Percentiles rank a stretch among this genome's conserved stretches.
These are phyloP conservation scores for Esperia sulphurella DNA, from an alignment of 2,888 invertebrate genomes.

Conservation along the genomic window DNA sequence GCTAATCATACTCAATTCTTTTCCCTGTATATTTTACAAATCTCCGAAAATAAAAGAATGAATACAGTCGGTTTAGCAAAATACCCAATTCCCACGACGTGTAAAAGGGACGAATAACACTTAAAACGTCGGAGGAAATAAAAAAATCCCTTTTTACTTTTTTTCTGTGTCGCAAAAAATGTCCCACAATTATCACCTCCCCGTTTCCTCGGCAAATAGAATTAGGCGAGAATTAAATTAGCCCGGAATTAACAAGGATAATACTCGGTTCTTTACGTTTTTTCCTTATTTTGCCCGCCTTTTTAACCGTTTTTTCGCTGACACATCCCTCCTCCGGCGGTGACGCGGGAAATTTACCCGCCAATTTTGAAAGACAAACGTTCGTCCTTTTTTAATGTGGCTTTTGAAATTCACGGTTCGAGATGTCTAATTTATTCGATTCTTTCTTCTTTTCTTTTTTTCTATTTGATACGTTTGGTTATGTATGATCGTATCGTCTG, in stretches of 20 bases:
- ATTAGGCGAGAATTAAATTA: constrained; percentile 78
- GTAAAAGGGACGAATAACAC: constrained; percentile 30
- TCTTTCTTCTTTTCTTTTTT: background rate
- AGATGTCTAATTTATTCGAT: background rate
- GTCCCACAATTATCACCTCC: constrained; percentile 74
- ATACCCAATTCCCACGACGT: constrained; percentile 46
- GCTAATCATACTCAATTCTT: no score
- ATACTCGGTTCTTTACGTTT: constrained; percentile 60
- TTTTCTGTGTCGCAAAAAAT: constrained; percentile 57
- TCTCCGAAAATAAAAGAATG: no score
- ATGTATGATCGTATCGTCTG: no score
- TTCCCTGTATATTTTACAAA: no score
- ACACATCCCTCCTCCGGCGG: constrained; percentile 36
- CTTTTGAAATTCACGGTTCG: constrained; percentile 13
- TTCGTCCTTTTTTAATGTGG: constrained; percentile 18
- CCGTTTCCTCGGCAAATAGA: constrained; percentile 75
- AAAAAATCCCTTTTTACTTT: constrained; percentile 37
- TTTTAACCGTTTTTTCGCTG: constrained; percentile 49
- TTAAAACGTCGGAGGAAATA: constrained; percentile 37
- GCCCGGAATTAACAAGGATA: constrained; percentile 77
- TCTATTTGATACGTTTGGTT: background rate
- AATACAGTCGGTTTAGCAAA: constrained; percentile 13
- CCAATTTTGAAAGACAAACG: constrained; percentile 51
- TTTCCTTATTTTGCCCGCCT: constrained; percentile 62
- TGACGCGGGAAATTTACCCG: constrained; percentile 42